Conservation (phyloP, 2,113 vertebrate genomes). For the Sterrhoptilus dennistouni region DNA sequence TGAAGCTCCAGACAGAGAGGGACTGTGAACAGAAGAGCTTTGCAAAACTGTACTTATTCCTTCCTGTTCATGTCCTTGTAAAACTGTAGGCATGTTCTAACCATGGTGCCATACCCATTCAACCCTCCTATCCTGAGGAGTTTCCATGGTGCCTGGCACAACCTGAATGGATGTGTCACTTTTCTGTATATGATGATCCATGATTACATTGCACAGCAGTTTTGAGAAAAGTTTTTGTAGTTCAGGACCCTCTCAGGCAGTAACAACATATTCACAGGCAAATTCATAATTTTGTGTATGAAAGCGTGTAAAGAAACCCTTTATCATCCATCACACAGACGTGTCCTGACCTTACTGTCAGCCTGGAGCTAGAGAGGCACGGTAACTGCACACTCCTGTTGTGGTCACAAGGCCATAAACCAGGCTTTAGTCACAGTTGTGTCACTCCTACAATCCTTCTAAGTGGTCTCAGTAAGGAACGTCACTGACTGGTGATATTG, state of each 20-base stretch:
- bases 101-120: background rate
- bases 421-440: background rate
- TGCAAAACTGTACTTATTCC: background rate
- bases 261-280: background rate
- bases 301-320: background rate
- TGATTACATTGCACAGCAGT: background rate
- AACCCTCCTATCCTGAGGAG: background rate
- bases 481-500: background rate
- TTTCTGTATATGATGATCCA: background rate
- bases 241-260: background rate
- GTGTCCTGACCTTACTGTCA: background rate
- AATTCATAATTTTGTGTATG: background rate
- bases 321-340: background rate
- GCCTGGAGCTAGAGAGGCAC: background rate
- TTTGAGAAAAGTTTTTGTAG: background rate
- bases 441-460: background rate
- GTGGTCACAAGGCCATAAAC: background rate
- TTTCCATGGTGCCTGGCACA: background rate
- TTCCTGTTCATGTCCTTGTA: background rate
- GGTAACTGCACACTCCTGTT: background rate
- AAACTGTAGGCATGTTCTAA: background rate
- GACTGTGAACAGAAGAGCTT: background rate
- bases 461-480: background rate
- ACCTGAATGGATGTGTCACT: background rate
- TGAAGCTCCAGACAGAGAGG: background rate